These are phyloP conservation scores for Sphinx pinastri DNA, from an alignment of 2,888 invertebrate genomes.

Conservation along the genomic window DNA sequence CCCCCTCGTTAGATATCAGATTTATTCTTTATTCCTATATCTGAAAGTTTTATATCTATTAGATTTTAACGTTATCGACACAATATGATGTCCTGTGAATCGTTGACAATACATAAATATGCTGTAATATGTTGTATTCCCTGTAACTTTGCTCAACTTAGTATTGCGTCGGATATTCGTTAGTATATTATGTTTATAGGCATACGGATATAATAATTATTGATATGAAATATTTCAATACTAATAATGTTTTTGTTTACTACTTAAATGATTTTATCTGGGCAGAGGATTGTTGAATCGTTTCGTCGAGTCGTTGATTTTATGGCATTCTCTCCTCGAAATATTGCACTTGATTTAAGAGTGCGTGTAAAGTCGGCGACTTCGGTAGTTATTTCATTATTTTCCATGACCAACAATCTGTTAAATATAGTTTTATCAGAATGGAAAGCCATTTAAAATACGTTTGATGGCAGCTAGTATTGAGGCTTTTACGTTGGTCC, in stretches of 20 bases:
- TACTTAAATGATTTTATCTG: constrained; percentile 22
- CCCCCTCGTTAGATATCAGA: constrained; percentile 78
- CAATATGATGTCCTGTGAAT: constrained; percentile 68
- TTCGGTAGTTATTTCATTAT: background rate
- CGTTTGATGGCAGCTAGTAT: background rate
- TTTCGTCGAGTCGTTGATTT: constrained; percentile 31
- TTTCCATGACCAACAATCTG: constrained; percentile 6
- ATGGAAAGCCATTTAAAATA: background rate
- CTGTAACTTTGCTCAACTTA: constrained; percentile 77
- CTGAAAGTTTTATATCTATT: constrained; percentile 77
- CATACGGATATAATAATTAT: constrained; percentile 13
- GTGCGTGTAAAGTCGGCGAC: constrained; percentile 4
- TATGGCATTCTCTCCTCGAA: background rate
- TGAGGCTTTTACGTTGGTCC: background rate
- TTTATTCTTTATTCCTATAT: constrained; percentile 78
- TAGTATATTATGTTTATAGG: constrained; percentile 24
- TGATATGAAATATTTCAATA: constrained; percentile 20
- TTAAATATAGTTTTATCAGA: background rate
- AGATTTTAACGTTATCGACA: constrained; percentile 64
- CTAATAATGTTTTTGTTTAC: constrained; percentile 19
- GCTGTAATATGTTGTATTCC: constrained; percentile 72
- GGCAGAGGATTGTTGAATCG: constrained; percentile 23
- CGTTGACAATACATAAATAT: constrained; percentile 79
- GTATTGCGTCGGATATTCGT: constrained; percentile 51
- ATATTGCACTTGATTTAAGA: background rate